These are phyloP conservation scores for Prinia subflava DNA, from an alignment of 2,113 vertebrate genomes.

Conservation along the genomic window DNA sequence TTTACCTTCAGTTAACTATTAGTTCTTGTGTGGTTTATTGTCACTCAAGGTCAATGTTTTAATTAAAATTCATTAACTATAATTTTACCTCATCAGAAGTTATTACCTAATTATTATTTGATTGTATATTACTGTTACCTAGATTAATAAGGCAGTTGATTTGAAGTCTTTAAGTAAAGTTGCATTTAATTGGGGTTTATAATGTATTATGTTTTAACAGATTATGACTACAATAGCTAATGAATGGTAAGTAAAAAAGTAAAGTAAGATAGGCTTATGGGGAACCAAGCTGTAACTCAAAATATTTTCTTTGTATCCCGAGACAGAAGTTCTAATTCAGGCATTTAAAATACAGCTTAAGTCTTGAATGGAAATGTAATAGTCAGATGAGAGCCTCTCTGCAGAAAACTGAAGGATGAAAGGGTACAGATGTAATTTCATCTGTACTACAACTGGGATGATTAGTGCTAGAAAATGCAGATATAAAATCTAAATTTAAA, in stretches of 20 bases:
- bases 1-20: not conserved
- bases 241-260: not conserved
- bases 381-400: not conserved
- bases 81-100: constrained; percentile 1
- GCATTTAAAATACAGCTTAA: not conserved
- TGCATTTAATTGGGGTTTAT: not conserved
- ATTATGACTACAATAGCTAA: not conserved
- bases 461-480: not conserved
- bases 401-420: not conserved
- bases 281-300: not conserved
- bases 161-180: not conserved
- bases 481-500: not conserved
- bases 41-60: constrained; percentile 11
- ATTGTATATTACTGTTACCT: not conserved
- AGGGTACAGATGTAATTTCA: not conserved
- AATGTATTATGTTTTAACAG: not conserved
- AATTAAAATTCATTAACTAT: constrained; percentile 22
- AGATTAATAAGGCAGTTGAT: not conserved
- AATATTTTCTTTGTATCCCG: not conserved
- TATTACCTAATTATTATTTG: constrained; percentile 27
- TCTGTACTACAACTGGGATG: not conserved
- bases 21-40: not conserved
- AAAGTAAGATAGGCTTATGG: not conserved
- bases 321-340: not conserved
- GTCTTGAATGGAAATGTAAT: not conserved